These are phyloP conservation scores for Drosophila orena DNA, from an alignment of 1,140 invertebrate genomes.

Conservation along the genomic window DNA sequence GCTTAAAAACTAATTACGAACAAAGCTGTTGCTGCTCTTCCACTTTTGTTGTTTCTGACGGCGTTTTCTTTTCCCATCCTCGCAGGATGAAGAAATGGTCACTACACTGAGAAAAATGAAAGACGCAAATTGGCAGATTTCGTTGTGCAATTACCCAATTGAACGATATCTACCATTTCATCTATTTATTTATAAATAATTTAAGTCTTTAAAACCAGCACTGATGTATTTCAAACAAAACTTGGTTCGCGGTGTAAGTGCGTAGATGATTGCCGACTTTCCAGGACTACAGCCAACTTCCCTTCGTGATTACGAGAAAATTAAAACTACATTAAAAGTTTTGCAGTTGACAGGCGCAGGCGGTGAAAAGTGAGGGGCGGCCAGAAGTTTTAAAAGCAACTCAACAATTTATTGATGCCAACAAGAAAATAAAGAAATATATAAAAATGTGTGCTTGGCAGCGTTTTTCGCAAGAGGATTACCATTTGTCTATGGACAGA, in stretches of 20 bases:
- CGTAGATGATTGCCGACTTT: constrained; percentile 52
- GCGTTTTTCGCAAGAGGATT: neutral
- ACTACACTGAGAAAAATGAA: constrained; percentile 11
- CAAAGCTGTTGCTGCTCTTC: constrained; percentile 65
- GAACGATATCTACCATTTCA: too few species aligned
- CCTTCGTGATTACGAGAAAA: constrained; percentile 76
- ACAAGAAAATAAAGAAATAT: constrained; percentile 29
- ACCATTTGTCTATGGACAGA: neutral
- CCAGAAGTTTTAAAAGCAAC: constrained; percentile 33
- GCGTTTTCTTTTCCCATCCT: constrained; percentile 27
- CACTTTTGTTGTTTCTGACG: constrained; percentile 32
- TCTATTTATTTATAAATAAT: too few species aligned
- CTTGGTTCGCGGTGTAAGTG: constrained; percentile 35
- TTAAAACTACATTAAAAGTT: constrained; percentile 84
- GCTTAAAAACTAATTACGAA: constrained; percentile 83
- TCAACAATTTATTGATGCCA: constrained; percentile 54
- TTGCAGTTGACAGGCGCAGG: constrained; percentile 67
- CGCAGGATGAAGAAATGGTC: constrained; percentile 22
- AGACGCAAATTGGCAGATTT: neutral
- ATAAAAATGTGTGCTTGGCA: constrained; percentile 13
- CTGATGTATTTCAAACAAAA: neutral
- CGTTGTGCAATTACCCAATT: too few species aligned
- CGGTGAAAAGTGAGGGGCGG: constrained; percentile 8
- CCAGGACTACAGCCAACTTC: constrained; percentile 57
- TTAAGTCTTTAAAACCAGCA: too few species aligned